phyloP scores from a whole-genome alignment of 2,888 invertebrate genomes.

The Atrina japonica region DNA sequence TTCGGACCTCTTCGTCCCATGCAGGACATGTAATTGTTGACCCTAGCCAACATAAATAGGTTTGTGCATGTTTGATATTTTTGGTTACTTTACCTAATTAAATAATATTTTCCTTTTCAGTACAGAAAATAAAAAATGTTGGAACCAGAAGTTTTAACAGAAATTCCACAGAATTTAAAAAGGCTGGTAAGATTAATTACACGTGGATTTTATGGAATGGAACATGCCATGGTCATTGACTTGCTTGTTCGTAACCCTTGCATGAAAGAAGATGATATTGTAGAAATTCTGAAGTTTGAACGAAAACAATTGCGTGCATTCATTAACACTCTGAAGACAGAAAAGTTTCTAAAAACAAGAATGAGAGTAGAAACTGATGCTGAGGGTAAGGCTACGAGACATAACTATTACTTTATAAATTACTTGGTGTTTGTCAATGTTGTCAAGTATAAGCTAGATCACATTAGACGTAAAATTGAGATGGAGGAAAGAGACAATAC shows the following conservation, averaged over 20 bases:
- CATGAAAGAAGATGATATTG: conserved; percentile 84
- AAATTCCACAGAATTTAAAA: conserved; percentile 96
- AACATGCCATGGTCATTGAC: conserved; percentile 96
- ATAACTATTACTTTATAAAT: conserved; percentile 98
- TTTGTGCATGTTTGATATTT: too few species aligned
- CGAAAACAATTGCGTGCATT: conserved; percentile 93
- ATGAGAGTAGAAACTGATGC: conserved; percentile 96
- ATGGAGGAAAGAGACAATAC: conserved; percentile 97
- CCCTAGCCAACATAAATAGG: too few species aligned
- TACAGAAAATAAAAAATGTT: too few species aligned
- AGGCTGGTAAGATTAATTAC: conserved; percentile 93
- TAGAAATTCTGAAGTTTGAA: conserved; percentile 95
- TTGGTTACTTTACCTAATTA: too few species aligned
- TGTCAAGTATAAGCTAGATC: conserved; percentile 97
- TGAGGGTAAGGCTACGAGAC: conserved; percentile 96
- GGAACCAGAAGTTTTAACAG: conserved; percentile 84
- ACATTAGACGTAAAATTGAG: conserved; percentile 97
- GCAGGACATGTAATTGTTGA: too few species aligned
- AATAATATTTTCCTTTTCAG: too few species aligned
- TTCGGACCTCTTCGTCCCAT: too few species aligned
- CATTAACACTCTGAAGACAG: conserved; percentile 89
- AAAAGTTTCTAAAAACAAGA: conserved; percentile 88
- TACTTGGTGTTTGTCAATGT: conserved; percentile 98
- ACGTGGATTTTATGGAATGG: conserved; percentile 95
- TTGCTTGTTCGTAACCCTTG: conserved; percentile 97